Evolutionary conservation across 2,113 vertebrate species (phyloP).

Genomic region (Misgurnus anguillicaudatus): DNA sequence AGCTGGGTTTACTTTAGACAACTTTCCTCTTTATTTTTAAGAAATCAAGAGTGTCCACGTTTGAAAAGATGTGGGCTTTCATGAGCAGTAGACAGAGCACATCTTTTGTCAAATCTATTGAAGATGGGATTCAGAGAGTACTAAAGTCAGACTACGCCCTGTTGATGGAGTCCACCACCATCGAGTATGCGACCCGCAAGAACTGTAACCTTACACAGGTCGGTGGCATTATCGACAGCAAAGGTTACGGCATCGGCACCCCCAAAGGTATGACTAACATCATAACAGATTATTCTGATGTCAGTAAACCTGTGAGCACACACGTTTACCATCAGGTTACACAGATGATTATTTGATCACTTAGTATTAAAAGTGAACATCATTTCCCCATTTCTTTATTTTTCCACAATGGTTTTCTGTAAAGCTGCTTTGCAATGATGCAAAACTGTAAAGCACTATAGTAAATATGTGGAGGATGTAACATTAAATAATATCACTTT

Average conservation of each 20-base stretch:
- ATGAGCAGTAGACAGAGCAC: slow-evolving; percentile 96
- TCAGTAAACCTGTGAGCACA: too few relatives aligned
- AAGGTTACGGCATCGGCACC: slow-evolving; percentile 97
- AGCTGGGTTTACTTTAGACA: slow-evolving; percentile 14
- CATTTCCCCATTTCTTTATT: too few relatives aligned
- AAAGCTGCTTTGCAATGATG: too few relatives aligned
- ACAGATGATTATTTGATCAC: too few relatives aligned
- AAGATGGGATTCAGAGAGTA: slow-evolving; percentile 94
- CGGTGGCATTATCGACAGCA: slow-evolving; percentile 94
- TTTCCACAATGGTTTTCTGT: too few relatives aligned
- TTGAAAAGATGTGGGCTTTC: slow-evolving; percentile 99
- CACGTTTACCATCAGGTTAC: too few relatives aligned
- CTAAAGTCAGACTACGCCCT: slow-evolving; percentile 93
- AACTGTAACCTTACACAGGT: slow-evolving; percentile 99
- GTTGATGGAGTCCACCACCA: slow-evolving; percentile 96
- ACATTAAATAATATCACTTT: too few relatives aligned
- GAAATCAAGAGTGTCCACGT: slow-evolving; percentile 98
- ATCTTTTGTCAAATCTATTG: slow-evolving; percentile 91
- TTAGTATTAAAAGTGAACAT: too few relatives aligned
- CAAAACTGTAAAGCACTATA: too few relatives aligned
- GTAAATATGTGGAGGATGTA: too few relatives aligned
- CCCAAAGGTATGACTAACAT: slow-evolving; percentile 83
- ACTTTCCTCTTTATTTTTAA: slow-evolving; percentile 62
- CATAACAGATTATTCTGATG: too few relatives aligned
- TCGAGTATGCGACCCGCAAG: slow-evolving; percentile 91